Evolutionary conservation across 1,140 invertebrate genomes (phyloP).

Genomic region (Heliconius hewitsoni): DNA sequence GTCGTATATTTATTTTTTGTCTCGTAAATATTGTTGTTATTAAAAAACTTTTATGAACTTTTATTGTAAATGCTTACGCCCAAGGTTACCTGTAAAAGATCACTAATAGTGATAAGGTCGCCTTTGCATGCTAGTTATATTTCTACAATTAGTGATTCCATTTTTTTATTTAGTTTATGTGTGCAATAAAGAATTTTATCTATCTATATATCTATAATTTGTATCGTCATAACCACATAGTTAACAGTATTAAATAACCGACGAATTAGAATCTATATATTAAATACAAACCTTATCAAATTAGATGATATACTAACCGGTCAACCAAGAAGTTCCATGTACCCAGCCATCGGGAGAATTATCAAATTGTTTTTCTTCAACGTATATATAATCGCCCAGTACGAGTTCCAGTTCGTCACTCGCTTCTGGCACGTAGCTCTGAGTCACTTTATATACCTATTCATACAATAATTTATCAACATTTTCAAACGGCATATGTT

Average conservation of each 20-base stretch:
- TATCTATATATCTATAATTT: too few species aligned
- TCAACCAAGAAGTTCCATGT: slow-evolving; percentile 93
- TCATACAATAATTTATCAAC: slow-evolving; percentile 27
- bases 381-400: slow-evolving; percentile 92
- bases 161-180: too few species aligned
- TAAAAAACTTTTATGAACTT: too few species aligned
- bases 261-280: neutral
- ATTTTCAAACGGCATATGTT: neutral
- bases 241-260: neutral
- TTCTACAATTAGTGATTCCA: too few species aligned
- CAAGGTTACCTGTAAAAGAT: too few species aligned
- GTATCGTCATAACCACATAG: neutral
- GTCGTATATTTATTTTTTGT: too few species aligned
- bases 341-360: slow-evolving; percentile 92
- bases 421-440: slow-evolving; percentile 88
- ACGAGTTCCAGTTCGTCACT: slow-evolving; percentile 92
- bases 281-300: neutral
- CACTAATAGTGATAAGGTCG: too few species aligned
- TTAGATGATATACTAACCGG: slow-evolving; percentile 62
- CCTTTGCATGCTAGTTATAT: too few species aligned
- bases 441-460: slow-evolving; percentile 90
- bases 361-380: slow-evolving; percentile 87
- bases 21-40: too few species aligned
- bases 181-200: too few species aligned
- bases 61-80: too few species aligned